Percentiles rank a stretch among this genome's conserved stretches.
Conservation (phyloP, 2,113 vertebrate genomes). For the Ovis aries region DNA sequence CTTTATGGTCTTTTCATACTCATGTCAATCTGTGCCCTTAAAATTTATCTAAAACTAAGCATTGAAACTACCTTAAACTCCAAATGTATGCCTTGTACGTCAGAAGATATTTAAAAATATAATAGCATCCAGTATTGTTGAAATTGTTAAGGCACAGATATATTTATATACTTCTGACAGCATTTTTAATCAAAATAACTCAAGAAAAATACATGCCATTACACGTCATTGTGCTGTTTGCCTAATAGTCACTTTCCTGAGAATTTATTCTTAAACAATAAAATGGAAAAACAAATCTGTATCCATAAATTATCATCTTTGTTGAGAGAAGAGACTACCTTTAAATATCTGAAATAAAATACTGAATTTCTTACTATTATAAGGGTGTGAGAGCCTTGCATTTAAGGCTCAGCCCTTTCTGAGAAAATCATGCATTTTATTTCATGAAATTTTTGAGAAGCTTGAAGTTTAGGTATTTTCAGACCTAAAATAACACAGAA, state of each 20-base stretch:
- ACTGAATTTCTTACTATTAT: not conserved
- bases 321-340: not conserved
- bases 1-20: not conserved
- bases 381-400: not conserved
- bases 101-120: slow-evolving; percentile 31
- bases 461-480: not conserved
- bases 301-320: not conserved
- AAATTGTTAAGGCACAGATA: not conserved
- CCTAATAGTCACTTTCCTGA: not conserved
- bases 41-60: not conserved
- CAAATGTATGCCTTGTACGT: not conserved
- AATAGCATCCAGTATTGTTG: not conserved
- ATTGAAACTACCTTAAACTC: not conserved
- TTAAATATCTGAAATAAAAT: not conserved
- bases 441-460: not conserved
- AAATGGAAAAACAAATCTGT: not conserved
- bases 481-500: not conserved
- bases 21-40: not conserved
- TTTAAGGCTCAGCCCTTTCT: not conserved
- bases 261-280: not conserved
- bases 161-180: not conserved
- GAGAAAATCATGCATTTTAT: not conserved
- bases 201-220: not conserved
- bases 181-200: slow-evolving; percentile 35
- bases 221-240: not conserved